Evolutionary conservation across 2,797 vertebrate species (phyloP), one percentile per base, ranked within the genome.

Genomic region (Dryobates pubescens): DNA sequence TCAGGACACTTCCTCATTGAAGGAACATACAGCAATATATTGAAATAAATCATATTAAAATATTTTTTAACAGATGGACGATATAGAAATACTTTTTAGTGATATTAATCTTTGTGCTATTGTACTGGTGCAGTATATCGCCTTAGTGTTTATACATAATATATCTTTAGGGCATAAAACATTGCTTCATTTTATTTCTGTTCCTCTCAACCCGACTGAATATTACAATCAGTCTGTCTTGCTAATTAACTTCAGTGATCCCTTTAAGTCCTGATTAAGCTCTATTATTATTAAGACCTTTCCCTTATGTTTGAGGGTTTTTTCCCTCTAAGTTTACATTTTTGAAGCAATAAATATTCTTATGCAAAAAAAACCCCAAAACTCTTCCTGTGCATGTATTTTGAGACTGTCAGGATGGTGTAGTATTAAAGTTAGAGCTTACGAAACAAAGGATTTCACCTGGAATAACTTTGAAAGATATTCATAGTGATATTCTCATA

Each of bases 161-260:
- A 34, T 43, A 84, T 71, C 62, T 84, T 90, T 38, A 2, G 0
- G 58, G 36, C 58, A 88, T 51, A 86, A 69, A 86, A 71, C 64
- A 43, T 71, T 84, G 41, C 14, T 91, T 95, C 69, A 29, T 83
- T 90, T 95, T 94, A 88, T 92, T 89, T 94, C 86, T 89, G 61
- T 68, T 95, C 64, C 13, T 85, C 73, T 92, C 57, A 86, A 64
- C 70, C 68, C 79, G 49, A 41, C 59, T 85, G 56, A 30, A 36
- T 53, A 64, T 76, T 92, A 93, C 73, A 95, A 70, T 64, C 32
- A 82, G 47, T 69, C 30, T 89, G 88, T 93, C 80, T 89, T 86
- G 68, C 45, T 93, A 93, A 94, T 96, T 93, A 91, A 88, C 82
- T 92, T 53, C 68, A 73, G 61, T 86, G 71, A 91, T 91, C 77